Evolutionary conservation across 2,888 invertebrate species (phyloP).

Genomic region (Chaitophorus viminalis): DNA sequence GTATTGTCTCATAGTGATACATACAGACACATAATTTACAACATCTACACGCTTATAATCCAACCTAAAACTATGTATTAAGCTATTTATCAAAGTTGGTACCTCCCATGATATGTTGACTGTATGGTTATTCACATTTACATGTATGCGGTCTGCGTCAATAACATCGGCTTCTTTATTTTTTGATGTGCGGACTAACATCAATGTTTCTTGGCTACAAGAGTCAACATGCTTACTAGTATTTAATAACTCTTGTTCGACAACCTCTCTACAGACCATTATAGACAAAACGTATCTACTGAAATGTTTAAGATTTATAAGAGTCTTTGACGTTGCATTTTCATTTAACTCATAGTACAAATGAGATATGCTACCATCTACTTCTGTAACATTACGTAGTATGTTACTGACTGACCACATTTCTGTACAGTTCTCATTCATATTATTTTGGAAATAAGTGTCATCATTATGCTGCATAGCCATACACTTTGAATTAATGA

Average conservation of each 20-base stretch:
- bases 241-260: conserved; percentile 65
- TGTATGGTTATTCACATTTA: conserved; percentile 66
- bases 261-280: conserved; percentile 71
- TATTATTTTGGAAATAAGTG: neutral
- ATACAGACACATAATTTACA: conserved; percentile 68
- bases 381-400: neutral
- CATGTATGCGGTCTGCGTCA: conserved; percentile 64
- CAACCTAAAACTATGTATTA: conserved; percentile 74
- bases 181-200: conserved; percentile 70
- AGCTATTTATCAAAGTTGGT: conserved; percentile 75
- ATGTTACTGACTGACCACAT: conserved; percentile 33
- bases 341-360: conserved; percentile 34
- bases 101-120: conserved; percentile 71
- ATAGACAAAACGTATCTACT: conserved; percentile 73
- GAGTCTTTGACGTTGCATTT: conserved; percentile 40
- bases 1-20: conserved; percentile 68
- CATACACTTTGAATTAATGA: conserved; percentile 30
- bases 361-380: conserved; percentile 26
- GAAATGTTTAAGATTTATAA: conserved; percentile 71
- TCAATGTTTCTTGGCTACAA: conserved; percentile 70
- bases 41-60: conserved; percentile 68
- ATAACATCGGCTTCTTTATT: conserved; percentile 68
- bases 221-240: conserved; percentile 45
- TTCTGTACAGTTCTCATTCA: conserved; percentile 40
- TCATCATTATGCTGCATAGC: conserved; percentile 32